Evolutionary conservation across 2,797 vertebrate species (phyloP), one percentile per base, ranked within the genome.

Genomic region (Holocentrus rufus): DNA sequence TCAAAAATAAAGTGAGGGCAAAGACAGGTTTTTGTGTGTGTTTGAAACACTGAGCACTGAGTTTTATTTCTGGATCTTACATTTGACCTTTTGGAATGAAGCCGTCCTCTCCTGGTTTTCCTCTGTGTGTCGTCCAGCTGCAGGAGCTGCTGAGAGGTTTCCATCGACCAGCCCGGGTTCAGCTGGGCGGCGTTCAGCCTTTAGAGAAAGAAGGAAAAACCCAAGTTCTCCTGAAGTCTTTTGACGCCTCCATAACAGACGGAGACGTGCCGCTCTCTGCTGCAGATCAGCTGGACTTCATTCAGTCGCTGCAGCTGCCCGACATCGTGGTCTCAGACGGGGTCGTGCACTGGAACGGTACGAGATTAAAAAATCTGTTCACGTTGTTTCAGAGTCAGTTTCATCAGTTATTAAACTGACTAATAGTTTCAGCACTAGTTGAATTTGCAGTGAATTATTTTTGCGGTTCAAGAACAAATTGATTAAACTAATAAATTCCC

Each of bases 271-370:
- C 44, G 0, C 63, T 92, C 5, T 56, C 78, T 1, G 27, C 66
- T 1, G 54, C 69, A 0, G 79, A 85, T 9, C 78, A 77, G 72
- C 69, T 91, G 72, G 22, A 78, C 14, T 70, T 89, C 64, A 80
- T 92, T 2, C 27, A 3, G 5, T 86, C 85, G 9, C 79, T 88
- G 15, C 68, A 83, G 7, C 0, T 1, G 0, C 9, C 69, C 7
- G 5, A 85, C 52, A 17, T 92, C 23, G 79, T 34, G 0, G 76
- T 93, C 1, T 8, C 1, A 20, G 69, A 88, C 0, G 69, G 83
- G 11, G 44, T 86, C 18, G 70, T 94, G 17, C 52, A 84, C 77
- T 93, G 90, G 93, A 44, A 88, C 0, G 91, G 93, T 93, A 34
- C 31, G 84, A 39, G 25, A 44, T 9, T 1, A 15, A 7, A 9